phyloP scores from a whole-genome alignment of 2,797 vertebrate species.

The Okamejei kenojei region DNA sequence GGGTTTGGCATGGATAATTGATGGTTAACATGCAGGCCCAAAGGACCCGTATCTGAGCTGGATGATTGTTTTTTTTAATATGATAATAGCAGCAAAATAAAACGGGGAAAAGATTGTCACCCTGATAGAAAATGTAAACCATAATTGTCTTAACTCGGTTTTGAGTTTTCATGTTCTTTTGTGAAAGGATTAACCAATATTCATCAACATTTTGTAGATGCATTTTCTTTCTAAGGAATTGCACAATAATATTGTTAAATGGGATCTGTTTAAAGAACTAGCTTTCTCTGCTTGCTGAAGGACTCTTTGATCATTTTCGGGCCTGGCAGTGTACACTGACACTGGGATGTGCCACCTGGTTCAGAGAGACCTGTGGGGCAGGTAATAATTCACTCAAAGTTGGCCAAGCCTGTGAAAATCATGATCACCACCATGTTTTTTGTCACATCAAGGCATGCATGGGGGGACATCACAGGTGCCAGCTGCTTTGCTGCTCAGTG shows the following conservation, averaged over 20 bases:
- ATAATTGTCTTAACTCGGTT: background rate
- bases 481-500: constrained; percentile 20
- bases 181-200: background rate
- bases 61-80: background rate
- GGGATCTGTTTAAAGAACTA: background rate
- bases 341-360: background rate
- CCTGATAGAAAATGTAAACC: background rate
- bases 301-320: background rate
- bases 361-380: background rate
- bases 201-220: background rate
- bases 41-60: no score
- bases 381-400: background rate
- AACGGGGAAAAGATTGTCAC: background rate
- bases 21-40: no score
- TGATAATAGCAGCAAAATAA: background rate
- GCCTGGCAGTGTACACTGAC: background rate
- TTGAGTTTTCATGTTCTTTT: background rate
- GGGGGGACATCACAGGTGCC: constrained; percentile 15
- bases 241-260: background rate
- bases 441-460: background rate
- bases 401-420: background rate
- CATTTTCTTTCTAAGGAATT: background rate
- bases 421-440: background rate
- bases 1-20: no score
- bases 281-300: background rate